Percentiles rank a stretch among this genome's conserved stretches.
Conservation (phyloP, 2,888 invertebrate species). For the Balanococcus diminutus region DNA sequence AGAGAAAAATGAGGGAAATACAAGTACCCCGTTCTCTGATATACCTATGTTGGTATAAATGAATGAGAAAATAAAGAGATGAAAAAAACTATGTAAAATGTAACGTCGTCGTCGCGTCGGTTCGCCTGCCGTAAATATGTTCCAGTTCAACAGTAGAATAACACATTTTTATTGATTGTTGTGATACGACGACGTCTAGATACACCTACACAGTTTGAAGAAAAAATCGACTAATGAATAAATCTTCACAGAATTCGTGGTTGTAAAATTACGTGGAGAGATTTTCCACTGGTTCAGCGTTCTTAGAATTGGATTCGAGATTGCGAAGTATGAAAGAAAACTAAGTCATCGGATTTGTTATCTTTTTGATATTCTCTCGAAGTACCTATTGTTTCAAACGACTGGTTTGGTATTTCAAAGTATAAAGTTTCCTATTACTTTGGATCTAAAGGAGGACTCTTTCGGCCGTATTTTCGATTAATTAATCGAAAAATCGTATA, state of each 20-base stretch:
- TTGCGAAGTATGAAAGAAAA: background rate
- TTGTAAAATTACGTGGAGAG: too few species aligned
- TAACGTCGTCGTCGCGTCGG: too few species aligned
- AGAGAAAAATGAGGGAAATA: background rate
- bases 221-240: background rate
- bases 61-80: background rate
- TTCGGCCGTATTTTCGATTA: background rate
- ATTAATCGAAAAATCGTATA: background rate
- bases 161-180: background rate
- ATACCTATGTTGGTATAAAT: background rate
- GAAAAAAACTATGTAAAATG: background rate
- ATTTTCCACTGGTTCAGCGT: background rate
- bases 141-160: background rate
- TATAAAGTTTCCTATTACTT: background rate
- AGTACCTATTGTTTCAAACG: background rate
- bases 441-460: background rate
- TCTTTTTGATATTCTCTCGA: background rate
- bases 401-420: background rate
- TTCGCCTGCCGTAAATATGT: background rate
- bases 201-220: background rate
- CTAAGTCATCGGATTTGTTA: background rate
- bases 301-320: background rate
- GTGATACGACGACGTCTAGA: background rate
- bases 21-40: too few species aligned
- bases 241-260: background rate